These are phyloP conservation scores for Acropora yongei DNA, from an alignment of 64 coral and sea anemone genomes.

Conservation along the genomic window DNA sequence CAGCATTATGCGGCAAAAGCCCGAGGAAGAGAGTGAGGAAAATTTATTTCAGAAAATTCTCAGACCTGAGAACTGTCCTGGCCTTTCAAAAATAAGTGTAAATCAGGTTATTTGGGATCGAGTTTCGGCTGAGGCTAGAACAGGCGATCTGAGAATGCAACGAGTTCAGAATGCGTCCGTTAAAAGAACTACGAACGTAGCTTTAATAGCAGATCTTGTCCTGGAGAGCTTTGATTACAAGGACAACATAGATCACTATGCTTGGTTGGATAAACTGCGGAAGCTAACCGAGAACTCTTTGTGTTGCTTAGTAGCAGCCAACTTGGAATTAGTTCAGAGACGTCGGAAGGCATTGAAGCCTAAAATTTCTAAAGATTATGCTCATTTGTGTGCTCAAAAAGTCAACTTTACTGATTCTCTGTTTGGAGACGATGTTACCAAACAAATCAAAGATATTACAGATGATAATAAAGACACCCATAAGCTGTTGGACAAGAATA, in stretches of 20 bases:
- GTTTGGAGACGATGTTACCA: conserved; percentile 62
- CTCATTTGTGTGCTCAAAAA: conserved; percentile 48
- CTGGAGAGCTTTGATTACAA: no score
- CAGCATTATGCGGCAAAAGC: conserved; percentile 53
- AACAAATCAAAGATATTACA: conserved; percentile 67
- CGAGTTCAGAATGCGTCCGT: no score
- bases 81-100: conserved; percentile 51
- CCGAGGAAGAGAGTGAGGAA: conserved; percentile 49
- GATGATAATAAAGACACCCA: conserved; percentile 67
- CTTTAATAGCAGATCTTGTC: no score
- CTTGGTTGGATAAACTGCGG: no score
- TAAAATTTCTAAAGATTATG: conserved; percentile 70
- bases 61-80: no score
- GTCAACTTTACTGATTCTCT: conserved; percentile 44
- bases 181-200: no score
- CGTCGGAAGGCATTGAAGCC: conserved; percentile 47
- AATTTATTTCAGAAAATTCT: no score
- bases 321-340: conserved; percentile 38
- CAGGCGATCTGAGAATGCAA: no score
- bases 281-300: conserved; percentile 44
- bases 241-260: no score
- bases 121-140: no score
- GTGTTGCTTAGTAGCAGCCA: conserved; percentile 41
- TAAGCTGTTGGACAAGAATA: conserved; percentile 43
- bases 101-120: conserved; percentile 57